A percentile compares a stretch with the other conserved stretches of the same genome.
Conservation (phyloP, 1,140 invertebrate genomes). For the Heterodera schachtii region DNA sequence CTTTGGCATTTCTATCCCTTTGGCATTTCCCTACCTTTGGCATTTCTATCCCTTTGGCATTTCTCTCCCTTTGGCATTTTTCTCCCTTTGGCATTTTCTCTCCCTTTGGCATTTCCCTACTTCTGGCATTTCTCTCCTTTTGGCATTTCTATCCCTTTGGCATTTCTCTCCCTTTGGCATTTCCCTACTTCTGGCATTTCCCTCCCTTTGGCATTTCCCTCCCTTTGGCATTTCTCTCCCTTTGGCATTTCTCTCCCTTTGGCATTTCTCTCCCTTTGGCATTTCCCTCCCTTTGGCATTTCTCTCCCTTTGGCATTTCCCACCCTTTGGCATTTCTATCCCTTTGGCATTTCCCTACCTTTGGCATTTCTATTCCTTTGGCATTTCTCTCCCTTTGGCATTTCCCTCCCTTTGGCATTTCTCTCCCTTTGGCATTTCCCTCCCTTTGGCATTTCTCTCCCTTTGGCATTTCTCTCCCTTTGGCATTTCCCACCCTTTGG, state of each 20-base stretch:
- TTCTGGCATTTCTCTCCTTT: background rate
- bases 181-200: no score
- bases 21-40: background rate
- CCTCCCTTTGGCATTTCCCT: no score
- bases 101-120: no score
- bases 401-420: background rate
- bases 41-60: no score
- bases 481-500: no score
- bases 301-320: background rate
- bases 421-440: no score
- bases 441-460: background rate
- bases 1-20: background rate
- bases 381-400: background rate
- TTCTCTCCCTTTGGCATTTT: background rate
- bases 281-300: no score
- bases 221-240: background rate
- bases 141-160: no score
- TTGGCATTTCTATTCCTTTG: no score
- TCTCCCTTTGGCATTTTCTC: background rate
- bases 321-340: background rate
- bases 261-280: no score
- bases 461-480: background rate
- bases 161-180: background rate
- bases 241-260: background rate
- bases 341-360: no score